phyloP scores from a whole-genome alignment of 2,797 vertebrate species.

The Ceryle rudis region DNA sequence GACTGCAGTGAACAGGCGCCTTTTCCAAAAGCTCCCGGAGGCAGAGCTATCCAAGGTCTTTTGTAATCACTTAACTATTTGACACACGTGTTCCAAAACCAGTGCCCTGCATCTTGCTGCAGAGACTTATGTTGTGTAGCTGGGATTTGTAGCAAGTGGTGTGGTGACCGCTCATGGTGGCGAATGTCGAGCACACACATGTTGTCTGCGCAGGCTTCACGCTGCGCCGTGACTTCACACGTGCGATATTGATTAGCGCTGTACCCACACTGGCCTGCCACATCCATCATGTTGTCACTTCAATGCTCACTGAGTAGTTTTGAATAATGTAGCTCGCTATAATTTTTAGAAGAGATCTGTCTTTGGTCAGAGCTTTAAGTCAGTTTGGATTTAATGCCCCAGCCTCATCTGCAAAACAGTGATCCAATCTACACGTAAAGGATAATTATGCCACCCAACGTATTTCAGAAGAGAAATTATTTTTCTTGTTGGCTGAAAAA shows the following conservation, averaged over 20 bases:
- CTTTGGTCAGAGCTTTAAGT: not conserved
- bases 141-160: not conserved
- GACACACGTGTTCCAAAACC: not conserved
- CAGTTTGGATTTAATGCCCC: not conserved
- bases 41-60: not conserved
- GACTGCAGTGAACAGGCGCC: not conserved
- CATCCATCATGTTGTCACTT: not conserved
- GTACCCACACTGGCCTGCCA: not conserved
- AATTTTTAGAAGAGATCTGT: slow-evolving; percentile 25
- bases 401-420: not conserved
- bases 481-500: not conserved
- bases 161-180: not conserved
- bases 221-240: not conserved
- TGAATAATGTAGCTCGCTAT: slow-evolving; percentile 3
- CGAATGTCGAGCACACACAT: fast-evolving
- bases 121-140: too few relatives aligned
- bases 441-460: not conserved
- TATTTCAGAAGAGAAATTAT: not conserved
- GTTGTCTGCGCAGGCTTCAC: not conserved
- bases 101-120: not conserved
- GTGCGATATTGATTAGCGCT: slow-evolving; percentile 4
- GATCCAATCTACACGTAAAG: not conserved
- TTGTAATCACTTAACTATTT: not conserved
- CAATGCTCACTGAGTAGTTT: not conserved
- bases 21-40: not conserved